Base-by-base conservation (phyloP, 37 sponge, comb jelly and placozoan genomes). In the Diacarnus erythraeanus region DNA sequence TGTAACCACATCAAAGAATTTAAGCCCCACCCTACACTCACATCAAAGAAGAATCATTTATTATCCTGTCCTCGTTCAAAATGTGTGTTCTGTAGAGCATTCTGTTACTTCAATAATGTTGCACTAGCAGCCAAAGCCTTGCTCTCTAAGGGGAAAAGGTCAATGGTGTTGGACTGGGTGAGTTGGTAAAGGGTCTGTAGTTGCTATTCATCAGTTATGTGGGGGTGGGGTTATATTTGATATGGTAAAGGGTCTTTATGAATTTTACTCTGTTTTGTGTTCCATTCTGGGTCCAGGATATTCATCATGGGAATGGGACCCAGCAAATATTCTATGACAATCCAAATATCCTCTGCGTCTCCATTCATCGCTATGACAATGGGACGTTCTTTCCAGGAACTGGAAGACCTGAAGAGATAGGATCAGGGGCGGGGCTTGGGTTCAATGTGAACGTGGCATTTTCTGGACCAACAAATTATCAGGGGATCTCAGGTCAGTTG, bases 371-470 rank as follows among this genome's bases (percentile, higher is more conserved):
- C 54, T 90, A 88, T 64, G 97, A 96, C 79, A 86, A 93, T 71
- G 94, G 97, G 20, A 86, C 89, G 18, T 96, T 94, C 68, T 96
- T 96, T 76, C 97, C 97, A 15, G 92, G 97, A 8, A 93, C 92
- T 39, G 97, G 95, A 20, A 39, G 84, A 0, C 83, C 87, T 21
- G 92, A 91, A 37, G 92, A 94, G 91, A 73, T 89, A 51, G 97
- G 97, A 0, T 88, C 80, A 34, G 94, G 92, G n/a, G 84, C 85
- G n/a, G 97, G 97, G 0, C 57, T 77, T 15, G 97, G 97, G 34
- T 89, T 76, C 70, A 96, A 87, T 74, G 85, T 96, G 41, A 96
- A 96, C 85, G 83, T 96, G 31, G 92, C 97, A 23, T 92, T 96
- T 84, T 88, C 90, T 64, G 93, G 96, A 26, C 23, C 73, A 8